Base-by-base conservation (phyloP, 2,888 invertebrate species). In the Lacanobia oleracea region DNA sequence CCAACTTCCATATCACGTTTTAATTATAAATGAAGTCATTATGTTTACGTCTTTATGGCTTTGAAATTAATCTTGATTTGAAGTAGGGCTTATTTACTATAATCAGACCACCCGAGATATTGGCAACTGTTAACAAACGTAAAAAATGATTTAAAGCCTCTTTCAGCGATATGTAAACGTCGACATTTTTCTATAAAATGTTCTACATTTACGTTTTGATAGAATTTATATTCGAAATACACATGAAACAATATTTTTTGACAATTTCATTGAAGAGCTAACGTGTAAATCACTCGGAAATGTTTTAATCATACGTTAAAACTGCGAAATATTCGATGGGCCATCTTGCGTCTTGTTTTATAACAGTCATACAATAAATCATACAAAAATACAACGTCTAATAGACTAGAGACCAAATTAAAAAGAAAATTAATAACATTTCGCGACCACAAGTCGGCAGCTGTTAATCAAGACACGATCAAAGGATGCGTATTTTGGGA, bases 361-460 rank as follows among this genome's bases (percentile, higher is more conserved):
- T 87, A 77, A 81, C 69, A 80, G 72, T 78, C 62, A 59, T 50
- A 70, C 40, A 76, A 93, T 94, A 93, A 93, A 93, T 94, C 92
- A 93, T 88, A 89, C 75, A 81, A 90, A 92, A 93, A 91, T 90
- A 93, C 88, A 89, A 79, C 76, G 75, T 89, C 82, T 91, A 91
- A 90, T 91, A 91, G 89, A 91, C 88, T 88, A 86, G 89, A 84
- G 89, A 88, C 91, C 81, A 91, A 93, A 94, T 96, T 94, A 94
- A 95, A 96, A 96, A 95, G 89, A 94, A 93, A 91, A 95, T 95
- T 94, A 94, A 94, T 95, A 94, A 91, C 91, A 91, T 93, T 94
- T 93, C 92, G 92, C 93, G 91, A 89, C 87, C 88, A 89, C 88
- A 91, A 89, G 92, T 90, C 92, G 88, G 89, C 87, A 86, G 93